These are phyloP conservation scores for Asarcornis scutulata DNA, from an alignment of 2,113 vertebrate genomes.

Conservation along the genomic window DNA sequence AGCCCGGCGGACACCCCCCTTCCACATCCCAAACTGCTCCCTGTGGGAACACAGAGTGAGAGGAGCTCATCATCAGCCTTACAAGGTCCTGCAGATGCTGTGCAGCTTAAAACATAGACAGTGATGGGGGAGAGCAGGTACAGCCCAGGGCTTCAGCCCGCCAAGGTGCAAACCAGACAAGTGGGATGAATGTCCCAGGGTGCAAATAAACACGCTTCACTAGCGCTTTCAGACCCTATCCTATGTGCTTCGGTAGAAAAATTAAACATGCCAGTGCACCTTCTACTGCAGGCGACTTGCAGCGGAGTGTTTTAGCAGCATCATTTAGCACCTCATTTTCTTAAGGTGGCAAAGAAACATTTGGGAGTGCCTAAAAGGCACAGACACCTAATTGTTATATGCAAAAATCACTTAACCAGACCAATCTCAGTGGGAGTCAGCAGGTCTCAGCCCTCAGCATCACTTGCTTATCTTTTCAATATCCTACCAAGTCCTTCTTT, in stretches of 20 bases:
- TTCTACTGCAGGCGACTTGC: background rate
- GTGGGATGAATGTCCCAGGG: too few relatives aligned
- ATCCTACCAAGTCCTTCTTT: background rate
- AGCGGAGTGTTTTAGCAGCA: background rate
- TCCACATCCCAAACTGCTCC: too few relatives aligned
- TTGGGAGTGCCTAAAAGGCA: background rate
- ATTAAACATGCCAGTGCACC: background rate
- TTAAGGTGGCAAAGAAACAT: background rate
- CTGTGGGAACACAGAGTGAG: background rate
- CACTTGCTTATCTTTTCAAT: background rate
- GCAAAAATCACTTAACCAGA: background rate
- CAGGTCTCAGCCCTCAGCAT: background rate
- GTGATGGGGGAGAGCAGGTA: background rate
- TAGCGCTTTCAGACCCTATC: background rate
- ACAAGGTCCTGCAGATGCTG: background rate
- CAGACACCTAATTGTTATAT: background rate
- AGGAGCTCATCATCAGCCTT: background rate
- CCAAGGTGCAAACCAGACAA: too few relatives aligned
- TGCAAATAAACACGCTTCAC: too few relatives aligned
- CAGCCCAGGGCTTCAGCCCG: background rate
- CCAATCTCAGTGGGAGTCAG: background rate
- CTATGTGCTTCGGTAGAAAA: background rate
- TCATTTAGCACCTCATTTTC: background rate
- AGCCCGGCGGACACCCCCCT: background rate
- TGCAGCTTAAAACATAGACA: background rate